These are phyloP conservation scores for Pseudopipra pipra DNA, from an alignment of 2,113 vertebrate genomes.

Conservation along the genomic window DNA sequence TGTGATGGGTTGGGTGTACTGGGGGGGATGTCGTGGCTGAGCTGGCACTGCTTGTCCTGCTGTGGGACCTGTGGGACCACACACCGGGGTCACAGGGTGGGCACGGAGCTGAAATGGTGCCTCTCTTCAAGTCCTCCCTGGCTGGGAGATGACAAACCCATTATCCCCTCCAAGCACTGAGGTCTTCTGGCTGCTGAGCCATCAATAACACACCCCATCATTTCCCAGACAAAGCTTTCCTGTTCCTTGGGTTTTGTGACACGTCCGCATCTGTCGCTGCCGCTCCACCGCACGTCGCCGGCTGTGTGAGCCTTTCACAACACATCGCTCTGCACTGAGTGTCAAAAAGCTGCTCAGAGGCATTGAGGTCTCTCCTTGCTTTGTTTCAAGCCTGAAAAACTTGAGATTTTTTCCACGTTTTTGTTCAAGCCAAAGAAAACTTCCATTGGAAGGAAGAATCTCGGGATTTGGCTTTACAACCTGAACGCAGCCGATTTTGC, in stretches of 20 bases:
- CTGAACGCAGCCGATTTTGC: accelerated
- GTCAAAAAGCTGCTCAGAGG: not conserved
- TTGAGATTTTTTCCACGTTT: not conserved
- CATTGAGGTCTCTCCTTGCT: not conserved
- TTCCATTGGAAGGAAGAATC: not conserved
- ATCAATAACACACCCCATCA: accelerated
- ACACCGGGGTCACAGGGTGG: accelerated
- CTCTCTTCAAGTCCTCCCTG: not conserved
- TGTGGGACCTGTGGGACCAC: accelerated
- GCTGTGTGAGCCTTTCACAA: accelerated
- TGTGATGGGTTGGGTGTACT: accelerated
- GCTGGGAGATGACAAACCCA: not conserved
- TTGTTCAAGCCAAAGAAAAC: not conserved
- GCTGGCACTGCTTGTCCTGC: accelerated
- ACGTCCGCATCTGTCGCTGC: accelerated
- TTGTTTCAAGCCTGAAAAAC: not conserved
- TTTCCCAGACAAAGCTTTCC: not conserved
- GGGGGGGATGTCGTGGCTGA: accelerated
- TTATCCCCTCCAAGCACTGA: not conserved
- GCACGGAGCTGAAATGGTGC: not conserved
- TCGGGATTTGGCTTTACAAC: not conserved
- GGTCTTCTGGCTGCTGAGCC: not conserved
- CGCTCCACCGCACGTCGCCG: accelerated
- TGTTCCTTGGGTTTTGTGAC: not conserved
- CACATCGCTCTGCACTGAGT: accelerated